Conservation (phyloP, 2,797 vertebrate species). For the Microcaecilia unicolor region DNA sequence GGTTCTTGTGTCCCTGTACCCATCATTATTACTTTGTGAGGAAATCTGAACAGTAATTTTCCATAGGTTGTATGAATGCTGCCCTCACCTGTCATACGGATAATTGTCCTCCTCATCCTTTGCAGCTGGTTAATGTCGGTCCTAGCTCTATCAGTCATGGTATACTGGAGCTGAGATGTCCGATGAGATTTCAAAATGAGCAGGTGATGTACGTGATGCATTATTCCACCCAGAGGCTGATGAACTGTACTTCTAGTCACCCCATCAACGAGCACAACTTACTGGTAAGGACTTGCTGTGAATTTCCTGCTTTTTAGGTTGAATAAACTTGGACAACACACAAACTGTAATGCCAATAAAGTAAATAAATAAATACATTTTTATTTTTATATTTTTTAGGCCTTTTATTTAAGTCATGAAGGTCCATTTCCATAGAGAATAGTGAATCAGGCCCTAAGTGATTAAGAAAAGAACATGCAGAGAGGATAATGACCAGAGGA, state of each 20-base stretch:
- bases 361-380: too few relatives aligned
- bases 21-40: too few relatives aligned
- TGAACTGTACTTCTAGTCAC: conserved; percentile 71
- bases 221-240: conserved; percentile 58
- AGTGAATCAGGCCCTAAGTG: too few relatives aligned
- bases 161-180: conserved; percentile 70
- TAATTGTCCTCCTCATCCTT: background rate
- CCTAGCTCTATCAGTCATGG: conserved; percentile 80
- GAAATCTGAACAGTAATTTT: background rate
- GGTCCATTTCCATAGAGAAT: too few relatives aligned
- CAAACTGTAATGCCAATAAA: too few relatives aligned
- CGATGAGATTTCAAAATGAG: conserved; percentile 54
- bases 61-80: background rate
- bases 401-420: too few relatives aligned
- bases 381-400: too few relatives aligned
- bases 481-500: too few relatives aligned
- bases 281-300: conserved; percentile 65
- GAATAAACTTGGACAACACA: too few relatives aligned
- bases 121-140: conserved; percentile 80
- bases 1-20: background rate
- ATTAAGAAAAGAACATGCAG: too few relatives aligned
- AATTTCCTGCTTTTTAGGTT: too few relatives aligned
- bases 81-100: background rate
- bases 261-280: conserved; percentile 58
- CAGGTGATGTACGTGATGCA: conserved; percentile 72